Evolutionary conservation across 2,888 invertebrate species (phyloP).

Genomic region (Mythimna pallens): DNA sequence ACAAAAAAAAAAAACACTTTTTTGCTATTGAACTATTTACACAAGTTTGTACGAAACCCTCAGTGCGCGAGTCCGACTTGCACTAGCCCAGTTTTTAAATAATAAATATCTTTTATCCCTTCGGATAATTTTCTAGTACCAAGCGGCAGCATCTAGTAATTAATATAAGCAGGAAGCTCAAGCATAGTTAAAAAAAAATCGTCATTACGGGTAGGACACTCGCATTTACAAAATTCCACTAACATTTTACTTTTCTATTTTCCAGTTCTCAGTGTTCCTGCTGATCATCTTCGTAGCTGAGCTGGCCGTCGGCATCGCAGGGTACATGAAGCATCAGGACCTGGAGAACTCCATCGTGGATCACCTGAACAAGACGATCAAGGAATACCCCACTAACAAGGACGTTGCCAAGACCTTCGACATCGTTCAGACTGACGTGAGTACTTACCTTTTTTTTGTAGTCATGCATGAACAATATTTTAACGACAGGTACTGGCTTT

Average conservation of each 20-base stretch:
- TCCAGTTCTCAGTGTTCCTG: constrained; percentile 93
- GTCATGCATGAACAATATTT: not conserved
- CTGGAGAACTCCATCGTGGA: constrained; percentile 92
- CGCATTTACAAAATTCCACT: not conserved
- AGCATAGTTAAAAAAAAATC: not conserved
- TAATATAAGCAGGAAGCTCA: too few species aligned
- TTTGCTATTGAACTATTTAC: too few species aligned
- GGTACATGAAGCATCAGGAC: constrained; percentile 94
- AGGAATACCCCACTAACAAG: constrained; percentile 91
- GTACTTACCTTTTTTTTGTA: not conserved
- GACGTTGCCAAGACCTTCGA: constrained; percentile 95
- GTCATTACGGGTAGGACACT: not conserved
- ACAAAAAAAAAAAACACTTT: too few species aligned
- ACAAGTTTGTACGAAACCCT: too few species aligned
- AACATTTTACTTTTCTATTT: constrained; percentile 3
- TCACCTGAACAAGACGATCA: constrained; percentile 93
- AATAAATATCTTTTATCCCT: too few species aligned
- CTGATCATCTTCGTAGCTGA: constrained; percentile 95
- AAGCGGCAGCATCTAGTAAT: too few species aligned
- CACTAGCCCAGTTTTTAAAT: too few species aligned
- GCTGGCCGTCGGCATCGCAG: constrained; percentile 95
- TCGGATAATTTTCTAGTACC: too few species aligned
- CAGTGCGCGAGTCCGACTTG: too few species aligned
- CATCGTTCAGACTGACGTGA: constrained; percentile 95
- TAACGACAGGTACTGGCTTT: too few species aligned